These are phyloP conservation scores for Hartigia nigra DNA, from an alignment of 2,888 invertebrate genomes.

Conservation along the genomic window DNA sequence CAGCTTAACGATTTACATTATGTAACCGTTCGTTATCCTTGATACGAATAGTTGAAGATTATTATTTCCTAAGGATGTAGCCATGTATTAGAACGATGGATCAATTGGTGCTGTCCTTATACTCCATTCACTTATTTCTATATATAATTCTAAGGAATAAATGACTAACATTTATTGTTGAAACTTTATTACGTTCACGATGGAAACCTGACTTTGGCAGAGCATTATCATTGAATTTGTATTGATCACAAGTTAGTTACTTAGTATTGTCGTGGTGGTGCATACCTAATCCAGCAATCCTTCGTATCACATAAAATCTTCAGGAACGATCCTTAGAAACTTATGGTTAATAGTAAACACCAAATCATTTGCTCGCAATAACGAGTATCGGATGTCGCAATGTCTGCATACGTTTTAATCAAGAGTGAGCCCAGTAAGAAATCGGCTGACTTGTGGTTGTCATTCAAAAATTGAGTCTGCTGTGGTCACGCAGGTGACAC, in stretches of 20 bases:
- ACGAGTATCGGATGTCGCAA: neutral
- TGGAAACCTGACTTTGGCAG: neutral
- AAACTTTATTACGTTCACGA: neutral
- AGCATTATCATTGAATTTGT: neutral
- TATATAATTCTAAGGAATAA: neutral
- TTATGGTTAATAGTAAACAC: neutral
- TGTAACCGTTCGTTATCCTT: too few relatives aligned
- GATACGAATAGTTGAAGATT: neutral
- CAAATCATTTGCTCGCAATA: neutral
- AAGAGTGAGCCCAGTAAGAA: neutral
- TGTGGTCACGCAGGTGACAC: neutral
- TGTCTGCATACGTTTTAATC: neutral
- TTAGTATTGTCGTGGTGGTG: neutral
- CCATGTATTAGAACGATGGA: neutral
- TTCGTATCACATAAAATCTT: neutral
- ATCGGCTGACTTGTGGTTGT: neutral
- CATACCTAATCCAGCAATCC: neutral
- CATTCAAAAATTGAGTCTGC: neutral
- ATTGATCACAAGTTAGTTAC: neutral
- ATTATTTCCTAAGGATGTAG: neutral
- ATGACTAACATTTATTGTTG: neutral
- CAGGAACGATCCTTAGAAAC: neutral
- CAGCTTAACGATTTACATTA: neutral
- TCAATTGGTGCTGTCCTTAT: neutral
- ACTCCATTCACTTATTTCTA: neutral